These are phyloP conservation scores for Brachypodius melanocephalos DNA, from an alignment of 2,113 vertebrate genomes.

Conservation along the genomic window DNA sequence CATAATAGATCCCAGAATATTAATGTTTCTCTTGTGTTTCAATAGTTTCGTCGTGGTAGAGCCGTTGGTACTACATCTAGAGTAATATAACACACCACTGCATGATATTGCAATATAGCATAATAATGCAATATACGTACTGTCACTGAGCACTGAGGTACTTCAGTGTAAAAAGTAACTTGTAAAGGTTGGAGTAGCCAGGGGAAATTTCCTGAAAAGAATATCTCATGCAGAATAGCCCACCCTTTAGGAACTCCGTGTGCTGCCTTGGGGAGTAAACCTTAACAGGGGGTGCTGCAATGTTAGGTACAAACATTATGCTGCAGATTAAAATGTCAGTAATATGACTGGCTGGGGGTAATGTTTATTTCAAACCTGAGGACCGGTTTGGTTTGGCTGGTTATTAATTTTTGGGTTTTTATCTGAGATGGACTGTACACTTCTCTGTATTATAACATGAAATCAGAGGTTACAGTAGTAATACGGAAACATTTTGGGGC, in stretches of 20 bases:
- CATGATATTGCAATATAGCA: neutral
- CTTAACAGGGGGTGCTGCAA: neutral
- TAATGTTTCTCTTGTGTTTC: neutral
- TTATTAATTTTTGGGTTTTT: neutral
- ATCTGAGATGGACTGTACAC: neutral
- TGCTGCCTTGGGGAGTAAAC: neutral
- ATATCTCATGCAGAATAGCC: neutral
- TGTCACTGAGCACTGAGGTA: neutral
- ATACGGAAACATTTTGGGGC: rapidly evolving
- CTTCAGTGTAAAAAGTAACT: neutral
- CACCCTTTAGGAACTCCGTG: neutral
- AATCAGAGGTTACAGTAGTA: neutral
- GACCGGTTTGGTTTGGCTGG: neutral
- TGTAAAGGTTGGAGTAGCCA: neutral
- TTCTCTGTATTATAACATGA: neutral
- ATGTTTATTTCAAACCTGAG: neutral
- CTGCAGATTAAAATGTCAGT: neutral
- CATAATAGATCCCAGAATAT: neutral
- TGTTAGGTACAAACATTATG: neutral
- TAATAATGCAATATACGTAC: neutral
- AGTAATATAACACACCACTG: neutral
- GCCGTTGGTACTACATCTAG: neutral
- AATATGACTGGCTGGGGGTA: neutral
- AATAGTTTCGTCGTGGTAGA: neutral
- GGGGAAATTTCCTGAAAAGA: neutral